Base-by-base conservation (phyloP, 2,888 invertebrate species). In the Dynastes maya region DNA sequence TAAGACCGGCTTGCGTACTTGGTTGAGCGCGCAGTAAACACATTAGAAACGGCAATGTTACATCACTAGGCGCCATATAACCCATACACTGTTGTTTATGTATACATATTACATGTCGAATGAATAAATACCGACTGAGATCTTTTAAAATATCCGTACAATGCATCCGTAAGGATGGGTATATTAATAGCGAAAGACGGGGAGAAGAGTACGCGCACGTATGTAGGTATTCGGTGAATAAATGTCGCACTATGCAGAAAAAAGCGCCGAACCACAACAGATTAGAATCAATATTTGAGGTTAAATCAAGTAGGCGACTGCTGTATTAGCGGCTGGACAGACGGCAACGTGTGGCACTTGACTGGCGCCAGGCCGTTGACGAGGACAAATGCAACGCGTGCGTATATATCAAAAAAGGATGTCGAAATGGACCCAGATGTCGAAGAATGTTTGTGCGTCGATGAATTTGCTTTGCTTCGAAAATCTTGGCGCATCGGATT, bases 301-400 rank as follows among this genome's bases (percentile, higher is more conserved):
- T 70, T 68, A 80, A 80, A 78, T 80, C 80, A 75, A 72, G 78
- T 78, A 80, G 79, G 79, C 78, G 77, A 72, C 78, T 76, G 72
- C 72, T 40, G 45, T 72, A 77, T 40, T 61, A 67, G 70, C 70
- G 51, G 70, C 70, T 53, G 70, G 70, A 70, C 68, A 58, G 68
- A 70, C 72, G 72, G 58, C 72, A 72, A 64, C 78, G 74, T 71
- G 79, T 67, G 70, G 63, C 78, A 76, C 70, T 79, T 80, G 82
- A 79, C 80, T 82, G 83, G 82, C 81, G 82, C 82, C 83, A 81
- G 81, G 82, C 79, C 81, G 79, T 70, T 82, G 77, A 82, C 80
- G 80, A 81, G 64, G 58, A 32, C 72, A 32, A 53, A 63, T 71
- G 63, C 61, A 70, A 51, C 27, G 67, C 22, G 70, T 40, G 68